Evolutionary conservation across 2,888 invertebrate genomes (phyloP).

Genomic region (Heliconius erato): DNA sequence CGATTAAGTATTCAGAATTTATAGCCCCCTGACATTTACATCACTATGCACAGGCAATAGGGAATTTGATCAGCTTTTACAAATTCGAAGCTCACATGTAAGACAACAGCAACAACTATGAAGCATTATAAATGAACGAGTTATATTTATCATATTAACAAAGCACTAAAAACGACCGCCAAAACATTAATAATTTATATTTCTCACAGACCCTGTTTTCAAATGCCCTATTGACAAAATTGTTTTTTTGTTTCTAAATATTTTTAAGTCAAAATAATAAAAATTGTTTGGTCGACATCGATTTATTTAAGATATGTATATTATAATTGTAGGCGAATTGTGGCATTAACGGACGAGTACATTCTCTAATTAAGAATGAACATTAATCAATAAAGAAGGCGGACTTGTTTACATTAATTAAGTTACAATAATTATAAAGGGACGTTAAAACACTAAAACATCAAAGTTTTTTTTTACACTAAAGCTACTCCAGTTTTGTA

Average conservation of each 20-base stretch:
- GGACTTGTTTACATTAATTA: constrained; percentile 47
- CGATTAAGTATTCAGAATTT: constrained; percentile 27
- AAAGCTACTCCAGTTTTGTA: constrained; percentile 33
- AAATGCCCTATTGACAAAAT: constrained; percentile 35
- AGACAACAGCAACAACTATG: constrained; percentile 17
- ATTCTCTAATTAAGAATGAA: constrained; percentile 44
- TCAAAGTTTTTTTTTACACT: constrained; percentile 40
- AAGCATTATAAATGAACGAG: constrained; percentile 19
- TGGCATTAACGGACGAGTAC: constrained; percentile 49
- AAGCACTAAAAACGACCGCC: background rate
- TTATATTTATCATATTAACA: constrained; percentile 10
- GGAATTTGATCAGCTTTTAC: constrained; percentile 26
- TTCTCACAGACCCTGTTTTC: constrained; percentile 23
- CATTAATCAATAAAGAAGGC: constrained; percentile 43
- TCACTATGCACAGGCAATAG: constrained; percentile 3
- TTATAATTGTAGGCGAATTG: constrained; percentile 38
- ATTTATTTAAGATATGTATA: constrained; percentile 51
- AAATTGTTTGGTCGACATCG: constrained; percentile 45
- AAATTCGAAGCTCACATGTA: constrained; percentile 2
- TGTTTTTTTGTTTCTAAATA: constrained; percentile 9
- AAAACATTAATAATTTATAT: constrained; percentile 4
- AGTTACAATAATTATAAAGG: constrained; percentile 40
- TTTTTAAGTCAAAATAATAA: constrained; percentile 41
- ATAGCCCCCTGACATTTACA: constrained; percentile 34
- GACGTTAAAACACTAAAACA: constrained; percentile 44